Percentiles rank a stretch among this genome's conserved stretches.
Conservation (phyloP, 2,797 vertebrate species). For the Rallus crepitans region DNA sequence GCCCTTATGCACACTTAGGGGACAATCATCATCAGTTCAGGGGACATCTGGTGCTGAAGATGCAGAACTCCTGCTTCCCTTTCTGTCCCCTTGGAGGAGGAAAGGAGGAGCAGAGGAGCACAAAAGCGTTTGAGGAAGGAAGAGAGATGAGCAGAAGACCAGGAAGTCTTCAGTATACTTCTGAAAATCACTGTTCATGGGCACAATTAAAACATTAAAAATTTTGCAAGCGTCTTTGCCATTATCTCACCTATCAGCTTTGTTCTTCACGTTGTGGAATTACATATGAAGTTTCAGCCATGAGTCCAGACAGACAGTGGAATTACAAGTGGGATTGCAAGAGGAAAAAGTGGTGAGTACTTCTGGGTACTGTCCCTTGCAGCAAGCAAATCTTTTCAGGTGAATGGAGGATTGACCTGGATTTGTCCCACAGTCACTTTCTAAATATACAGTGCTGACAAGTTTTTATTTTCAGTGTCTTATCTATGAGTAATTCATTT, state of each 20-base stretch:
- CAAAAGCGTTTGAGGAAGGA: neutral
- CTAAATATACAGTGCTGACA: conserved; percentile 52
- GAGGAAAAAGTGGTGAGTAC: neutral
- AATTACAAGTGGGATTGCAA: neutral
- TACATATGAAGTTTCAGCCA: neutral
- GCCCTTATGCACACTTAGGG: rapidly evolving
- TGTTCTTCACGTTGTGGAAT: neutral
- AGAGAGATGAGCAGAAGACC: neutral
- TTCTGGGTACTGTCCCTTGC: neutral
- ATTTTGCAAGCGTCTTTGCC: neutral
- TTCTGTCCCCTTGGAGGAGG: neutral
- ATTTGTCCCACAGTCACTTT: conserved; percentile 32
- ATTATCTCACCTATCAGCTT: neutral
- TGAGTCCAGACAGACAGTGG: neutral
- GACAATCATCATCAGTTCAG: neutral
- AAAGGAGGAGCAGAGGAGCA: neutral
- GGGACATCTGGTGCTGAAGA: neutral
- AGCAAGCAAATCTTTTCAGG: conserved; percentile 24
- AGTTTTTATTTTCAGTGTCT: conserved; percentile 50
- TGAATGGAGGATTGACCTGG: neutral
- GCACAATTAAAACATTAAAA: neutral
- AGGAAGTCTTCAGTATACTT: neutral
- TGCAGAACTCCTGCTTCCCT: neutral
- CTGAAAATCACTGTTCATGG: neutral
- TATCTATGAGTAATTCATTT: conserved; percentile 66